These are phyloP conservation scores for Okamejei kenojei DNA, from an alignment of 2,797 vertebrate species.

Conservation along the genomic window DNA sequence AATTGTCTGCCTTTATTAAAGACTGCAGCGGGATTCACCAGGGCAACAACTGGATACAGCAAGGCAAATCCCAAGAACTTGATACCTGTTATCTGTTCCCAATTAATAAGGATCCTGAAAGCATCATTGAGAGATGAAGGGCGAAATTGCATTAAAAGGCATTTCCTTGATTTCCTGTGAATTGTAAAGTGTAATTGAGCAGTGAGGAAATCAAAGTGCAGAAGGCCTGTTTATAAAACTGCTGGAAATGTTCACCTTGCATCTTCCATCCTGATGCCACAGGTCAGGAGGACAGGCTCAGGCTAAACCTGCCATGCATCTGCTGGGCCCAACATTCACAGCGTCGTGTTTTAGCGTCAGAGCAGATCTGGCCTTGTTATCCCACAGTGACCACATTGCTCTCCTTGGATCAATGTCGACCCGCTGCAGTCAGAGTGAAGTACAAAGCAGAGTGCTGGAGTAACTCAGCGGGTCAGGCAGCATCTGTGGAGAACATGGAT, in stretches of 20 bases:
- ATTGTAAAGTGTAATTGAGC: not conserved
- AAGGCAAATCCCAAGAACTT: not conserved
- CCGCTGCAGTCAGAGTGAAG: not conserved
- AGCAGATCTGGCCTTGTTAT: not conserved
- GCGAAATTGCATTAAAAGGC: not conserved
- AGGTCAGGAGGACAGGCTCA: not conserved
- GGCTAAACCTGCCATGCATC: not conserved
- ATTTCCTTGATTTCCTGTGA: not conserved
- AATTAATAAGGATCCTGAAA: not conserved
- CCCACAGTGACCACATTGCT: not conserved
- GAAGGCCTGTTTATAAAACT: not conserved
- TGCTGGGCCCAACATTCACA: not conserved
- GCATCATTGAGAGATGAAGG: conserved; percentile 23
- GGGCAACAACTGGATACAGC: not conserved
- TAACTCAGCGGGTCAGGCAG: too few species aligned
- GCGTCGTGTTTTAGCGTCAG: not conserved
- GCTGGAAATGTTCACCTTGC: not conserved
- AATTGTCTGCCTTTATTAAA: conserved; percentile 13
- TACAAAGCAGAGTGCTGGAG: too few species aligned
- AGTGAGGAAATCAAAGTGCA: not conserved
- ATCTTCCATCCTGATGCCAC: not conserved
- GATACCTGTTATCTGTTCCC: not conserved
- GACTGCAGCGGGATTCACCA: not conserved
- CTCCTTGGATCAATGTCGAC: not conserved
- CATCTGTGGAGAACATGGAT: too few species aligned